Conservation (phyloP, 2,113 vertebrate species). For the Craseonycteris thonglongyai region DNA sequence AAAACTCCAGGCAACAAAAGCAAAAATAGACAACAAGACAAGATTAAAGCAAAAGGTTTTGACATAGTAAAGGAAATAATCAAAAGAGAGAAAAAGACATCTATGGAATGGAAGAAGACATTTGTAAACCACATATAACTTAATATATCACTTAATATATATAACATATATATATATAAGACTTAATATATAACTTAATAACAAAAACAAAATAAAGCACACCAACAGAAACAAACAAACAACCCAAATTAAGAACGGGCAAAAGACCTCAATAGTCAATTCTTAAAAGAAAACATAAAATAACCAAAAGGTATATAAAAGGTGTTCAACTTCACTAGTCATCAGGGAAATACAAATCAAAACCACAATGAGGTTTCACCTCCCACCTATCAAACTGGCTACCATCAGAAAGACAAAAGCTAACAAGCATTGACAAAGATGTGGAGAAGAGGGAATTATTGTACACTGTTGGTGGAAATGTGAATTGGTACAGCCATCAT, state of each 20-base stretch:
- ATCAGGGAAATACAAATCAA: not conserved
- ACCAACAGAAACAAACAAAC: not conserved
- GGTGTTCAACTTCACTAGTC: not conserved
- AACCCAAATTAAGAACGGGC: not conserved
- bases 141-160: not conserved
- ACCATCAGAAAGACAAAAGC: not conserved
- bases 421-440: not conserved
- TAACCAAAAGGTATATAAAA: not conserved
- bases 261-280: not conserved
- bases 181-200: not conserved
- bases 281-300: not conserved
- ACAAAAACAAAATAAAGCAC: not conserved
- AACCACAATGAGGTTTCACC: not conserved
- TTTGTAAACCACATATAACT: not conserved
- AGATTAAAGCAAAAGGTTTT: not conserved
- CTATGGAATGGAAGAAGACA: not conserved
- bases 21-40: not conserved
- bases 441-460: not conserved
- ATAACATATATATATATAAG: no score
- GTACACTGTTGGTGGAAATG: no score
- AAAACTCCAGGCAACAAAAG: not conserved
- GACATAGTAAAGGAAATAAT: not conserved
- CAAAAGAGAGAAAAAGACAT: not conserved
- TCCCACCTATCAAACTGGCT: not conserved
- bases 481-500: no score